Evolutionary conservation across 2,888 invertebrate genomes (phyloP).

Genomic region (Cremastobaeus sp.): DNA sequence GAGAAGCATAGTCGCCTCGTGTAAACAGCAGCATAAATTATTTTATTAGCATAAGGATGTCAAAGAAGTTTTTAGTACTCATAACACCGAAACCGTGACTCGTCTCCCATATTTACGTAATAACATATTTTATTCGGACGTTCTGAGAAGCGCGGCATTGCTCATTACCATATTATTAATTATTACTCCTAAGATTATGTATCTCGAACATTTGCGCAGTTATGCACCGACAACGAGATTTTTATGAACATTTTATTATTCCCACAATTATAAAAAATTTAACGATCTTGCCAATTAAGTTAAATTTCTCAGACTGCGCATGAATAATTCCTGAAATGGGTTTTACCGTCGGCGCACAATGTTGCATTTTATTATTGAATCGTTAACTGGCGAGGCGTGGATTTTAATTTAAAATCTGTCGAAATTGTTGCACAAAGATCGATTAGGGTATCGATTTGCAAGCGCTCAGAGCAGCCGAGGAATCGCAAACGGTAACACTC

Average conservation of each 20-base stretch:
- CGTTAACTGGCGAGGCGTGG: too few relatives aligned
- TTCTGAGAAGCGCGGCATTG: conserved; percentile 27
- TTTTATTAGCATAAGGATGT: conserved; percentile 23
- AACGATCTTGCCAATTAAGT: too few relatives aligned
- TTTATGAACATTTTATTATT: conserved; percentile 2
- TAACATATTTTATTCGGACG: conserved; percentile 38
- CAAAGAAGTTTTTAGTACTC: conserved; percentile 27
- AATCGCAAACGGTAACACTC: too few relatives aligned
- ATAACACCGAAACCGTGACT: conserved; percentile 21
- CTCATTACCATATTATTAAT: conserved; percentile 39
- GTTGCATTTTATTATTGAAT: too few relatives aligned
- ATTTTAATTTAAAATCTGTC: too few relatives aligned
- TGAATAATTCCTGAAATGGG: too few relatives aligned
- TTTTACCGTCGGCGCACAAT: too few relatives aligned
- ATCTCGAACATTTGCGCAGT: conserved; percentile 1
- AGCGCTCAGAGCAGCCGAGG: neutral
- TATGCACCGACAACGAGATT: neutral
- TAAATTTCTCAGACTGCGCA: too few relatives aligned
- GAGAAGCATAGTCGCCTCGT: conserved; percentile 26
- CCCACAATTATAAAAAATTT: neutral
- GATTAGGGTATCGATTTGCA: too few relatives aligned
- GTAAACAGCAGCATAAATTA: conserved; percentile 26
- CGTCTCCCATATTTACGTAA: conserved; percentile 41
- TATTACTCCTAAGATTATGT: conserved; percentile 25
- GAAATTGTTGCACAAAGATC: too few relatives aligned